phyloP scores from a whole-genome alignment of 2,113 vertebrate genomes.

The Apodemus sylvaticus region DNA sequence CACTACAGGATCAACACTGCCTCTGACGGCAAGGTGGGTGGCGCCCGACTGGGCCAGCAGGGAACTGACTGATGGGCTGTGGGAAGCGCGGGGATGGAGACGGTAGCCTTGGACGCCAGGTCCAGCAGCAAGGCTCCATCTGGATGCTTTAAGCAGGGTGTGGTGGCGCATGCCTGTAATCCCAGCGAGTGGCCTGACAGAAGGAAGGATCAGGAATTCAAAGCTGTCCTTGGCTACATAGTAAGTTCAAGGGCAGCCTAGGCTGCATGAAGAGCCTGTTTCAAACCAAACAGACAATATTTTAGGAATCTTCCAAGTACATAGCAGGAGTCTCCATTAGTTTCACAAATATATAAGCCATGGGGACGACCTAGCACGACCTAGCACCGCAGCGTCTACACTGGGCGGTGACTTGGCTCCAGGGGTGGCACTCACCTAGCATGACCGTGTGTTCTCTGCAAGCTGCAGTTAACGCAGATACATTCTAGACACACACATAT shows the following conservation, averaged over 20 bases:
- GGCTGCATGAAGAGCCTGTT: neutral
- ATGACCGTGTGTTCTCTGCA: neutral
- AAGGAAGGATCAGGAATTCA: neutral
- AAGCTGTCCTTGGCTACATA: neutral
- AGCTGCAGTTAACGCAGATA: neutral
- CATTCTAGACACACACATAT: neutral
- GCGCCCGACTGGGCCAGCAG: neutral
- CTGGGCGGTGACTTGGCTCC: neutral
- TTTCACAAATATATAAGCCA: neutral
- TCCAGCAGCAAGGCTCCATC: neutral
- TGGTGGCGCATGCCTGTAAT: neutral
- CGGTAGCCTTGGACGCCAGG: neutral
- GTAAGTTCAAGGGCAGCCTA: neutral
- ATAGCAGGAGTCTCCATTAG: neutral
- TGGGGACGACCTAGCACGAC: neutral
- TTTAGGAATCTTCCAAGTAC: neutral
- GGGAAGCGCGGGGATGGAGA: no score
- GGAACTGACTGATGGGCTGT: neutral
- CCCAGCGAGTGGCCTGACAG: neutral
- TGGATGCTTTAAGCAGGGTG: neutral
- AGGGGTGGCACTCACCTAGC: neutral
- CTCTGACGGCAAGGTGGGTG: slow-evolving; percentile 94
- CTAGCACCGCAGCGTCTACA: neutral
- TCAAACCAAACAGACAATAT: neutral
- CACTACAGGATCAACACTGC: slow-evolving; percentile 99